Base-by-base conservation (phyloP, 2,888 invertebrate genomes). In the Eurytoma adleriae region DNA sequence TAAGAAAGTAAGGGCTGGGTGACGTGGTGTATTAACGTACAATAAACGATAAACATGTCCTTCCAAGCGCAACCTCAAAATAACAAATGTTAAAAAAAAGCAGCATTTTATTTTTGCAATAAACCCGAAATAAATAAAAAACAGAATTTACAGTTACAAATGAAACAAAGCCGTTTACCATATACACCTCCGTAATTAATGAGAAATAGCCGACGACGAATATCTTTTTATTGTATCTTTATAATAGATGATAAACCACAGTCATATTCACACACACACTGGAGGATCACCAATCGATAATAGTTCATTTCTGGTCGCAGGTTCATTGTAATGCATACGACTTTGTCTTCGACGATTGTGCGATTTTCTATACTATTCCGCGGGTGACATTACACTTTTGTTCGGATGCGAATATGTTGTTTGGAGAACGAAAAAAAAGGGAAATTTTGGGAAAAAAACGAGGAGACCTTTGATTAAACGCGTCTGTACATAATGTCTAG, bases 21-120 rank as follows among this genome's bases (percentile, higher is more conserved):
- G 77, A 77, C 24, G 85, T 85, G 86, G 86, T 85, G 85, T 86
- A 86, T 87, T 78, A 86, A 87, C 85, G 86, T 86, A 88, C 86
- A 87, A 88, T 88, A 86, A 88, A 89, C 87, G 87, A 86, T 86
- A 84, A 89, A 89, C 89, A 89, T 89, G 88, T 89, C 89, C 89
- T 89, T 89, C 89, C 89, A 82, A 88, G 87, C 86, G 87, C 89
- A 89, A 89, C 89, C 89, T 89, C 89, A 89, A 86, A 87, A 87
- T 89, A 86, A 89, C 88, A 88, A 87, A 89, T 89, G 88, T 89
- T 89, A 86, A 81, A 78, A 69, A 64, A 74, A 78, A 77, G 68
- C 80, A 83, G 57, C 74, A 87, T 89, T 89, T 89, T 89, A 89
- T 89, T 89, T 89, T 89, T 89, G 86, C 88, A 89, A 89, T 86